Percentiles rank a stretch among this genome's conserved stretches.
phyloP scores from a whole-genome alignment of 1,140 invertebrate genomes.

The Drosophila novamexicana region DNA sequence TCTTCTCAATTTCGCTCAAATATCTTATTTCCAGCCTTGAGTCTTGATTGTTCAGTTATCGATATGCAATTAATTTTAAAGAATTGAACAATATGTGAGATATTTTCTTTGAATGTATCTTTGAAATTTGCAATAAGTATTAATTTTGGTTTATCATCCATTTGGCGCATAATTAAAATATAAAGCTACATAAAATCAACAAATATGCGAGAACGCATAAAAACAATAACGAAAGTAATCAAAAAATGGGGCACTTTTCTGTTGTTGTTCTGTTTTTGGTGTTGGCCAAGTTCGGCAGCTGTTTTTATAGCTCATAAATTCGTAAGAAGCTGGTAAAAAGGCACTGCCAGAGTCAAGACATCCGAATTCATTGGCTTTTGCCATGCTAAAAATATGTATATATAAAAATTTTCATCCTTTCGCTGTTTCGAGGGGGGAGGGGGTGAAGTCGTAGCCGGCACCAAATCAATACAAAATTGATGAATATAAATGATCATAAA shows the following conservation, averaged over 20 bases:
- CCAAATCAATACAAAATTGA: constrained; percentile 82
- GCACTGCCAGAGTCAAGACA: constrained; percentile 55
- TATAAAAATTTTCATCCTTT: constrained; percentile 68
- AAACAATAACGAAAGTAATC: constrained; percentile 82
- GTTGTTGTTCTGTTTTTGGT: constrained; percentile 40
- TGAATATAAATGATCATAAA: constrained; percentile 84
- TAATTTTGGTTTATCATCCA: constrained; percentile 65
- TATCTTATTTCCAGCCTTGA: too few relatives aligned
- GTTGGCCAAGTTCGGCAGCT: constrained; percentile 56
- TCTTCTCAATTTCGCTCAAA: too few relatives aligned
- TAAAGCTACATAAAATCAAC: constrained; percentile 70
- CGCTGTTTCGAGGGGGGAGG: constrained; percentile 38
- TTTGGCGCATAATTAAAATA: constrained; percentile 80
- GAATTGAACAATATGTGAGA: neutral
- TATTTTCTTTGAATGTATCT: neutral
- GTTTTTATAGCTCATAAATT: constrained; percentile 84
- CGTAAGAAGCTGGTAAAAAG: constrained; percentile 67
- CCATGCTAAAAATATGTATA: constrained; percentile 33
- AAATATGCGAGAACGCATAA: constrained; percentile 69
- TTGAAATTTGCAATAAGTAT: constrained; percentile 29
- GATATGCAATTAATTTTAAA: too few relatives aligned
- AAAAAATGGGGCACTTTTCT: constrained; percentile 72
- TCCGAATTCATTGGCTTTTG: constrained; percentile 75
- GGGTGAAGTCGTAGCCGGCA: constrained; percentile 12
- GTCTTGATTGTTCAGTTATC: too few relatives aligned